phyloP scores from a whole-genome alignment of 1,140 invertebrate genomes.

The Sminthurinus signatus region DNA sequence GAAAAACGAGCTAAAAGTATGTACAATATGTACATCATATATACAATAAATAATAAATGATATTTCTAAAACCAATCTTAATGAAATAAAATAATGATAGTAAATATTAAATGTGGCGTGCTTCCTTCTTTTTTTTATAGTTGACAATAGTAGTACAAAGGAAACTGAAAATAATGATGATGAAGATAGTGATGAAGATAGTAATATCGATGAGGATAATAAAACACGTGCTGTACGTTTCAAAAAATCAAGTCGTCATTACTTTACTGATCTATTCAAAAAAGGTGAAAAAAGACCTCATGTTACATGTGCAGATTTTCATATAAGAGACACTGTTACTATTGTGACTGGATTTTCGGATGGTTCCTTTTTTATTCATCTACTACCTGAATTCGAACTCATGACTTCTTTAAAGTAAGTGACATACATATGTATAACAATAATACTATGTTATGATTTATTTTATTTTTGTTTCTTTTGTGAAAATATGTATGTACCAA shows the following conservation, averaged over 20 bases:
- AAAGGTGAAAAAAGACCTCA: slow-evolving; percentile 54
- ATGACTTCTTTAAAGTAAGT: slow-evolving; percentile 75
- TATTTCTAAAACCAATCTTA: too few relatives aligned
- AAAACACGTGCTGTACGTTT: slow-evolving; percentile 47
- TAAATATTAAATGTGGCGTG: too few relatives aligned
- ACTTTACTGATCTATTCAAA: slow-evolving; percentile 60
- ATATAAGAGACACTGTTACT: slow-evolving; percentile 65
- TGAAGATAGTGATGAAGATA: slow-evolving; percentile 41
- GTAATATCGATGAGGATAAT: slow-evolving; percentile 49
- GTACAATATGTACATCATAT: too few relatives aligned
- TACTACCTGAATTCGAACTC: slow-evolving; percentile 84
- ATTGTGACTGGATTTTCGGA: slow-evolving; percentile 73
- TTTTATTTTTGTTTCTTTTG: too few relatives aligned
- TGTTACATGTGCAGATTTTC: slow-evolving; percentile 69
- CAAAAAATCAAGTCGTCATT: slow-evolving; percentile 62
- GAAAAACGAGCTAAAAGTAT: neutral
- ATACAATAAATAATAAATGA: neutral
- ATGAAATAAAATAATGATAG: too few relatives aligned
- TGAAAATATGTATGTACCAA: too few relatives aligned
- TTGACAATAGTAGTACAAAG: neutral
- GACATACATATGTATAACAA: neutral
- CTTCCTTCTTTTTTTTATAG: slow-evolving; percentile 1
- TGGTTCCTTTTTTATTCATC: slow-evolving; percentile 82
- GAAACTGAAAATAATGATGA: too few relatives aligned
- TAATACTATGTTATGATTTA: neutral